Base-by-base conservation (phyloP, 2,888 invertebrate genomes). In the Silvanus unidentatus region DNA sequence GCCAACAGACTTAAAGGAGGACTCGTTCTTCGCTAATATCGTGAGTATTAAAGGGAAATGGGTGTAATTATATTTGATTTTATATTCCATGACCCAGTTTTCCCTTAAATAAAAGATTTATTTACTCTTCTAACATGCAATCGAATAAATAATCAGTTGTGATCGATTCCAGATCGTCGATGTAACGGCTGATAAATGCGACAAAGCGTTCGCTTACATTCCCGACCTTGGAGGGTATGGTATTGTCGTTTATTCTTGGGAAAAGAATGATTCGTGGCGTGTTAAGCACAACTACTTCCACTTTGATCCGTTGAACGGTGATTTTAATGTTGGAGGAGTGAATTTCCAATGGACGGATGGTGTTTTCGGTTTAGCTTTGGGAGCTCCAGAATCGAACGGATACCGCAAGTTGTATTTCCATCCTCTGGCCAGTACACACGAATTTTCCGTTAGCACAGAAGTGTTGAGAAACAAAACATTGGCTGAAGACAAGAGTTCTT, bases 271-370 rank as follows among this genome's bases (percentile, higher is more conserved):
- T 46, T 86, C 88, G 0, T 90, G 88, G 84, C 77, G 88, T 34
- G 78, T 89, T 22, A 74, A 82, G 47, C 89, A 90, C 63, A 87
- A 88, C 63, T 89, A 79, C 73, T 90, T 90, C 80, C 81, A 86
- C 69, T 88, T 89, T 56, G 89, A 90, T 64, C 89, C 90, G 0
- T 69, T 88, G 14, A 73, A 79, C 59, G 88, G 89, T 2, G 80
- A 86, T 53, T 86, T 84, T 68, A 84, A 82, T 57, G 80, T 90
- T 10, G 84, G 81, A 35, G 88, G 88, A 3, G 77, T 87, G 14
- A 80, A 84, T 64, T 90, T 89, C 78, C 89, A 89, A 65, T 90
- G 88, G 89, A 86, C 85, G 0, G 89, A 90, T 65, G 89, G 89
- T 1, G 77, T 90, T 0, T 88, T 89, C 57, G 86, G 83, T 11